Evolutionary conservation across 2,113 vertebrate genomes (phyloP), one percentile per base, ranked within the genome.

Genomic region (Strigops habroptila): DNA sequence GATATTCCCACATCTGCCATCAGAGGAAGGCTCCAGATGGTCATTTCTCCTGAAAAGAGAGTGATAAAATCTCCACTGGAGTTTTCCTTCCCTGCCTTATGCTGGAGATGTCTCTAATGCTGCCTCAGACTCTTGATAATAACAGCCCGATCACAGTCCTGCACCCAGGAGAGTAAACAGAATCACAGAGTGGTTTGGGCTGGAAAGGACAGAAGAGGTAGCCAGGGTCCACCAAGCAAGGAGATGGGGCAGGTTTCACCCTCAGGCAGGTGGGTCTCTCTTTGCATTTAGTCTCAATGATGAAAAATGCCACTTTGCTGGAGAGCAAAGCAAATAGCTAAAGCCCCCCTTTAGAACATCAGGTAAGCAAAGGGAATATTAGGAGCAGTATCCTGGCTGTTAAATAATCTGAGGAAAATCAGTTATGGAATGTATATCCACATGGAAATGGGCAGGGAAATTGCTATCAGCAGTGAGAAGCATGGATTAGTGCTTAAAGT

Each of bases 1-100:
- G 92, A 55, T 80, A 90, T 80, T 91, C 77, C 92, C 90, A 73
- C 30, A 43, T 73, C 57, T 90, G 79, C 85, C 82, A 77, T 82
- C 57, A 62, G 57, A 80, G n/a, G 53, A 70, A 49, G 22, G 39
- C 39, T 93, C 44, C 89, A 91, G 81, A 74, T 59, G 46, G 49
- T 51, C 8, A 12, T 59, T 91, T 74, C 55, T 73, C 41, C 64
- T 59, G 79, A 35, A 82, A 84, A 91, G 35, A 1, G 7, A 59
- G 23, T 76, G 79, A 33, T 79, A 57, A 86, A 85, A 86, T 7
- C 65, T 43, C 60, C 19, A 3, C 0, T 2, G 1, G 18, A 57
- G 25, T 85, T 80, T 75, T 63, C 28, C 33, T 86, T 31, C 51
- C 46, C n/a, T 59, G 46, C n/a, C 46, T 71, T 10, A 4, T 24